Conservation (phyloP, 2,888 invertebrate species). For the Clepsis dumicolana region DNA sequence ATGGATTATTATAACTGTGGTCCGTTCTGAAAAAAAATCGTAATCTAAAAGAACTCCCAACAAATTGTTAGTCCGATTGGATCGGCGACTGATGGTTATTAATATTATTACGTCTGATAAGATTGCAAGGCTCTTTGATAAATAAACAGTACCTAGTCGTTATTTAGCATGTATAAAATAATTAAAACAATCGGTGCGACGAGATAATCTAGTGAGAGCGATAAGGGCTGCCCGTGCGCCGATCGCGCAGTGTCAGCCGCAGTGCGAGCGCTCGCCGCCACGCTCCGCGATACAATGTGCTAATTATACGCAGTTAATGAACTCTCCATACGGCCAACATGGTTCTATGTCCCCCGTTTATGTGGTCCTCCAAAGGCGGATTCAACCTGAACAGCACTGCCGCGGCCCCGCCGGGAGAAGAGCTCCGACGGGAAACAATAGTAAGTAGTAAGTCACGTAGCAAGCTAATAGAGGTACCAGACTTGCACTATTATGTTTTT, state of each 20-base stretch:
- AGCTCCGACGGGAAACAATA: slow-evolving; percentile 69
- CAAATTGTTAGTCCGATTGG: slow-evolving; percentile 57
- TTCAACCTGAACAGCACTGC: slow-evolving; percentile 66
- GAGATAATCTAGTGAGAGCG: slow-evolving; percentile 76
- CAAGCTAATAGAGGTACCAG: neutral
- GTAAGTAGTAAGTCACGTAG: slow-evolving; percentile 51
- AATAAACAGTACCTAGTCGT: slow-evolving; percentile 73
- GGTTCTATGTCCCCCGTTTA: slow-evolving; percentile 81
- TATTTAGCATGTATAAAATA: slow-evolving; percentile 77
- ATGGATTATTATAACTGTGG: neutral
- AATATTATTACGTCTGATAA: slow-evolving; percentile 76
- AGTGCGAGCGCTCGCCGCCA: slow-evolving; percentile 78
- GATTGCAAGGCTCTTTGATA: slow-evolving; percentile 80
- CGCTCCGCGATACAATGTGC: slow-evolving; percentile 46
- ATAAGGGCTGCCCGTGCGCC: slow-evolving; percentile 73
- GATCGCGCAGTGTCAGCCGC: slow-evolving; percentile 65
- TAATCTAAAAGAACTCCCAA: slow-evolving; percentile 15
- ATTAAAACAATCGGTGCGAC: slow-evolving; percentile 83
- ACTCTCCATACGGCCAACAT: slow-evolving; percentile 55
- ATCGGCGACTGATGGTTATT: slow-evolving; percentile 63
- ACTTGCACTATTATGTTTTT: too few relatives aligned
- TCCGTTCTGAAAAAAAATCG: neutral
- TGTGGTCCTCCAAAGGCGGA: slow-evolving; percentile 72
- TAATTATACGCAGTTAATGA: slow-evolving; percentile 21
- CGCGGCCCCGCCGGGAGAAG: slow-evolving; percentile 48